Conservation (phyloP, 2,797 vertebrate genomes). For the Dendrocincla tyrannina region DNA sequence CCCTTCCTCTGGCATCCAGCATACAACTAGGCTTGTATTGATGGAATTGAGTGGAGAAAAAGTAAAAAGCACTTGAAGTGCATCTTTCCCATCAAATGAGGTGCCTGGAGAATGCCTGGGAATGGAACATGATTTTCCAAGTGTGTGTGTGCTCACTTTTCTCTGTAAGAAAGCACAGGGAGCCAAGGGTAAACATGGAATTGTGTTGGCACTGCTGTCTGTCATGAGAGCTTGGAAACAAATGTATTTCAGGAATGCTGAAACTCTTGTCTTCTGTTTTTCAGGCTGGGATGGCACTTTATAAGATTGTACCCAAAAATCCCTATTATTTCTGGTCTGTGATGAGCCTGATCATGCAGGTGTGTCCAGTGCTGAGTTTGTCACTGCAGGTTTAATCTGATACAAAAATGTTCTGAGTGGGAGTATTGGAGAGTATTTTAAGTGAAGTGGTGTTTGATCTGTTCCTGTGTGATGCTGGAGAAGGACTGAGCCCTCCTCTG, state of each 20-base stretch:
- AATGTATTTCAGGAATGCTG: neutral
- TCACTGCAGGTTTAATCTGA: neutral
- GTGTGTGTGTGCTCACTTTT: neutral
- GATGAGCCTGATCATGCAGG: slow-evolving; percentile 99
- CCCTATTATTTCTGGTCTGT: slow-evolving; percentile 99
- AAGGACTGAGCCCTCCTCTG: neutral
- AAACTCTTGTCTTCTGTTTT: slow-evolving; percentile 45
- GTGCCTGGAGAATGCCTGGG: slow-evolving; percentile 38
- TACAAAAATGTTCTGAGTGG: neutral
- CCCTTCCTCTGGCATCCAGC: neutral
- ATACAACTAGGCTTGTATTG: neutral
- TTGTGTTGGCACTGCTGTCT: neutral
- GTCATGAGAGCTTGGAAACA: neutral
- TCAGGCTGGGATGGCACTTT: slow-evolving; percentile 98
- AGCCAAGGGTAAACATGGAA: neutral
- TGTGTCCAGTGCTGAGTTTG: slow-evolving; percentile 65
- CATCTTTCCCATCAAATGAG: neutral
- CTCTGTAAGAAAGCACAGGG: neutral
- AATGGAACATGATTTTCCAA: slow-evolving; percentile 25
- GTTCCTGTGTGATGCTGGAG: neutral
- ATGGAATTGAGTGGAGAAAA: neutral
- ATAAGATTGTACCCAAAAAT: slow-evolving; percentile 99
- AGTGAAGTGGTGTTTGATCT: neutral
- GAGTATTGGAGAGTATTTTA: neutral
- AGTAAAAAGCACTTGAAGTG: neutral